phyloP scores from a whole-genome alignment of 2,113 vertebrate species.

The Seriola dumerili region DNA sequence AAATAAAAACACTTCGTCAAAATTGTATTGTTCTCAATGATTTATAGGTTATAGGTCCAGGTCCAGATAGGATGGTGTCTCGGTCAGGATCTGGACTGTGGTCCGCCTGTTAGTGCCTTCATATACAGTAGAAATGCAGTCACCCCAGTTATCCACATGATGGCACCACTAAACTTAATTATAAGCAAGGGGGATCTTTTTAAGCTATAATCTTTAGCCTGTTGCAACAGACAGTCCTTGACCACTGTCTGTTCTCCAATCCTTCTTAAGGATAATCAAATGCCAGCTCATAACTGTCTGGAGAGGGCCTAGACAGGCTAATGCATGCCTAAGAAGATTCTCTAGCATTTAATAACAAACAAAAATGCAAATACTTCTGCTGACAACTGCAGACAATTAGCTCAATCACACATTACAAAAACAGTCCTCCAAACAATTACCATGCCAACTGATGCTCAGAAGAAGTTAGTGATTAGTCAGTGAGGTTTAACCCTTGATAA shows the following conservation, averaged over 20 bases:
- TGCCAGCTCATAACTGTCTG: constrained; percentile 64
- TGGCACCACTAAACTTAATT: constrained; percentile 45
- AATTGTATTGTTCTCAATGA: too few species aligned
- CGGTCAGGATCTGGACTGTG: too few species aligned
- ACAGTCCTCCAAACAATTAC: neutral
- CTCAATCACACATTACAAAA: neutral
- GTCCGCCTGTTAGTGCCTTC: too few species aligned
- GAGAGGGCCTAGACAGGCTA: constrained; percentile 17
- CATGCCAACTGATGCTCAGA: constrained; percentile 2
- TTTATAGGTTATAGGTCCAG: too few species aligned
- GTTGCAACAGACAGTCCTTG: constrained; percentile 45
- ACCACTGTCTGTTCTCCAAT: constrained; percentile 49
- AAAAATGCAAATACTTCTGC: neutral
- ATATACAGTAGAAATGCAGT: constrained; percentile 18
- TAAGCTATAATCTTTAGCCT: constrained; percentile 53
- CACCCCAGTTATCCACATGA: constrained; percentile 58
- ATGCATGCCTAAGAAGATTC: constrained; percentile 2
- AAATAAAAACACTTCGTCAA: too few species aligned
- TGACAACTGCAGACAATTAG: neutral
- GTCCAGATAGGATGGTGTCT: too few species aligned
- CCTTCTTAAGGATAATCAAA: constrained; percentile 61
- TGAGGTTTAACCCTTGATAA: constrained; percentile 11
- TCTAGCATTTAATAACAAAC: neutral
- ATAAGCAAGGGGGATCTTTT: neutral
- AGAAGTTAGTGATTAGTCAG: constrained; percentile 45